Conservation (phyloP, 2,888 invertebrate genomes). For the Bursaphelenchus okinawaensis region DNA sequence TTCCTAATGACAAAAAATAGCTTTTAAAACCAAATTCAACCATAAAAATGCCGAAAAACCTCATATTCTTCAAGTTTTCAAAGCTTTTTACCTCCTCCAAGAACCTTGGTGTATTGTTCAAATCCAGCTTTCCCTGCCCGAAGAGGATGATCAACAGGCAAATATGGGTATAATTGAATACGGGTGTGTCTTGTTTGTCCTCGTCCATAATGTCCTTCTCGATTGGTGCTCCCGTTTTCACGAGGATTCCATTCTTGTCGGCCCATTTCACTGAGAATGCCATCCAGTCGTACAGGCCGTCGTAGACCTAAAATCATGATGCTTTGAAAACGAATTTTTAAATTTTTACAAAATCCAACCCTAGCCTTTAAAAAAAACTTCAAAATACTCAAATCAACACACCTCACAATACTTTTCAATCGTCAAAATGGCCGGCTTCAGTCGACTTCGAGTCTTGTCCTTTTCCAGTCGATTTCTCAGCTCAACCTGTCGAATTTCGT, state of each 20-base stretch:
- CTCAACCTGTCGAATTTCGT: neutral
- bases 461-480: neutral
- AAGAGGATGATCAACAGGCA: constrained; percentile 22
- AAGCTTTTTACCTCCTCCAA: constrained; percentile 7
- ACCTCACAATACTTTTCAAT: neutral
- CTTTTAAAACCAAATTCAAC: too few relatives aligned
- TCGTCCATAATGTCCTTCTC: neutral
- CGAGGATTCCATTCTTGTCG: constrained; percentile 15
- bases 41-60: neutral
- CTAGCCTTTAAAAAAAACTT: neutral
- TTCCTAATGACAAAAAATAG: too few relatives aligned
- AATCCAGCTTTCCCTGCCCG: constrained; percentile 7
- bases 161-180: constrained; percentile 15
- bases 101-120: neutral
- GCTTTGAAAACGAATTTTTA: too few relatives aligned
- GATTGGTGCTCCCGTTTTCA: neutral
- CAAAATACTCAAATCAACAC: neutral
- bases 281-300: constrained; percentile 16
- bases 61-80: too few relatives aligned
- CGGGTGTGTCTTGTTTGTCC: neutral
- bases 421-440: neutral
- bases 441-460: neutral
- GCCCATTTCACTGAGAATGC: constrained; percentile 20
- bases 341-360: too few relatives aligned
- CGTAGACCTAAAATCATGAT: neutral